A percentile compares a stretch with the other conserved stretches of the same genome.
These are phyloP conservation scores for Sminthurides aquaticus DNA, from an alignment of 2,888 invertebrate species.

Conservation along the genomic window DNA sequence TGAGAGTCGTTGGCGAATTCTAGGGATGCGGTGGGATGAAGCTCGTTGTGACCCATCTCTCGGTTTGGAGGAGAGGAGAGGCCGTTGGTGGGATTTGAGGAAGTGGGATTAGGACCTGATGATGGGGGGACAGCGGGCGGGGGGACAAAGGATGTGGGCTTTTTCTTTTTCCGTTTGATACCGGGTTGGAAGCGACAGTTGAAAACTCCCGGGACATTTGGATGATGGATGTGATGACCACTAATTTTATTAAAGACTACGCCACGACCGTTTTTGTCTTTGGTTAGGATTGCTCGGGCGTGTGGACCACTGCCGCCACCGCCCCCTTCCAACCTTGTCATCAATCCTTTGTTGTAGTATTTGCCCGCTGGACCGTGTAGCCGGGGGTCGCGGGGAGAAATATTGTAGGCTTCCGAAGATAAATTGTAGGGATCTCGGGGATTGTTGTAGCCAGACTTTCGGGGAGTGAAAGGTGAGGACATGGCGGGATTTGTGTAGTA, in stretches of 20 bases:
- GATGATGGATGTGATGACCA: slow-evolving; percentile 42
- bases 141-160: slow-evolving; percentile 79
- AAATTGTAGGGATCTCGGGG: neutral
- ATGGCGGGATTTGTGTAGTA: slow-evolving; percentile 7
- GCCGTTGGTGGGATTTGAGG: neutral
- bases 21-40: neutral
- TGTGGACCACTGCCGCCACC: neutral
- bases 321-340: neutral
- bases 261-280: slow-evolving; percentile 16
- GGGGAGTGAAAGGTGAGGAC: neutral
- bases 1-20: neutral
- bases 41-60: neutral
- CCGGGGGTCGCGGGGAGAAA: neutral
- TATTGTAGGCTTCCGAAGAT: neutral
- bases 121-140: slow-evolving; percentile 52
- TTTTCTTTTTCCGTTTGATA: slow-evolving; percentile 74
- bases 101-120: neutral
- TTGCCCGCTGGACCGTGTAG: neutral
- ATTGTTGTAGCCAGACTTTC: neutral
- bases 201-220: slow-evolving; percentile 67
- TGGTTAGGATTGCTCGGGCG: neutral
- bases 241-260: slow-evolving; percentile 36
- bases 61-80: neutral
- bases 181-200: slow-evolving; percentile 77
- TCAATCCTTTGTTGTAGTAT: neutral